These are phyloP conservation scores for Premnoplex brunnescens DNA, from an alignment of 2,797 vertebrate species.

Conservation along the genomic window DNA sequence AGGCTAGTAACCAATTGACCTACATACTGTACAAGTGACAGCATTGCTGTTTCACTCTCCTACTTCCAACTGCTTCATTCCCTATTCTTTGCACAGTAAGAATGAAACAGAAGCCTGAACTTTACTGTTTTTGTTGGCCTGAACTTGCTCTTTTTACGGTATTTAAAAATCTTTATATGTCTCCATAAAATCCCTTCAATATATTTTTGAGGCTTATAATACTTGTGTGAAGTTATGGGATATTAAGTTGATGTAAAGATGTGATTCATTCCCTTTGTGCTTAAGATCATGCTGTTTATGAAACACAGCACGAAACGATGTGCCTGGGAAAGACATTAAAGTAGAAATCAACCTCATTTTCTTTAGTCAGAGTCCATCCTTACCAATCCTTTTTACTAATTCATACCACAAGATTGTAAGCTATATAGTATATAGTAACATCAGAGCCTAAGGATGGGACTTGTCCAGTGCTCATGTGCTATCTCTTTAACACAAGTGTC, in stretches of 20 bases:
- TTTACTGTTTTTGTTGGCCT: neutral
- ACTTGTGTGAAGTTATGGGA: neutral
- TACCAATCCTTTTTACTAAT: neutral
- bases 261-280: neutral
- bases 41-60: neutral
- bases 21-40: neutral
- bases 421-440: neutral
- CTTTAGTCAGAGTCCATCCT: neutral
- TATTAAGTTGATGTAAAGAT: neutral
- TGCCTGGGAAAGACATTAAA: conserved; percentile 29
- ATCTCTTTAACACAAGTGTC: neutral
- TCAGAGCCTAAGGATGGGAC: neutral
- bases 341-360: conserved; percentile 10
- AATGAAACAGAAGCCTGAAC: conserved; percentile 41
- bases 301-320: neutral
- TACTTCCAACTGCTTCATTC: neutral
- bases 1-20: neutral
- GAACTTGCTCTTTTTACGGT: neutral
- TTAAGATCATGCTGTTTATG: neutral
- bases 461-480: neutral
- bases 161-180: conserved; percentile 2
- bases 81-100: neutral
- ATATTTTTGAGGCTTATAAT: conserved; percentile 27
- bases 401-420: neutral
- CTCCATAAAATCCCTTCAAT: conserved; percentile 17